Conservation (phyloP, 2,888 invertebrate species). For the Brachyopa scutellaris region DNA sequence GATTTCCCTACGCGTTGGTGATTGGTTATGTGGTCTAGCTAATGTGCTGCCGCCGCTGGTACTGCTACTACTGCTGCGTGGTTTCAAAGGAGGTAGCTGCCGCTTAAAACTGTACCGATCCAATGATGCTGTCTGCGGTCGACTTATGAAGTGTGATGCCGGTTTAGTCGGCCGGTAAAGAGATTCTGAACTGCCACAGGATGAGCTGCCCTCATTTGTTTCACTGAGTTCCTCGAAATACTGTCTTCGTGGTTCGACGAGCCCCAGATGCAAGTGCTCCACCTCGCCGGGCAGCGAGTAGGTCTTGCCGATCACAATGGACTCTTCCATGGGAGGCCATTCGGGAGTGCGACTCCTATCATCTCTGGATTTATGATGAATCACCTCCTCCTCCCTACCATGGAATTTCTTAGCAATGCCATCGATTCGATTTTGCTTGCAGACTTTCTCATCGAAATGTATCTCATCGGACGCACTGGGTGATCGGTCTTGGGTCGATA, state of each 20-base stretch:
- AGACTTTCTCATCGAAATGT: slow-evolving; percentile 76
- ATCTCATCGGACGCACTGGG: slow-evolving; percentile 75
- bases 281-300: slow-evolving; percentile 70
- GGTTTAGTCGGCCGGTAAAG: slow-evolving; percentile 44
- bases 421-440: slow-evolving; percentile 78
- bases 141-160: slow-evolving; percentile 49
- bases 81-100: slow-evolving; percentile 78
- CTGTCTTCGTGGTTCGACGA: slow-evolving; percentile 78
- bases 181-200: slow-evolving; percentile 36
- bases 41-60: slow-evolving; percentile 20
- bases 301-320: slow-evolving; percentile 33
- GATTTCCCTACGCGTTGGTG: slow-evolving; percentile 40
- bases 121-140: slow-evolving; percentile 57
- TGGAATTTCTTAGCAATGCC: slow-evolving; percentile 78
- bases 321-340: slow-evolving; percentile 51
- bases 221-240: slow-evolving; percentile 78
- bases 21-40: slow-evolving; percentile 55
- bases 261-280: slow-evolving; percentile 76
- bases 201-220: slow-evolving; percentile 42
- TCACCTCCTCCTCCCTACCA: slow-evolving; percentile 15
- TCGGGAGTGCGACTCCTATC: slow-evolving; percentile 47
- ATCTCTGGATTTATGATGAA: slow-evolving; percentile 11
- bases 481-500: slow-evolving; percentile 57
- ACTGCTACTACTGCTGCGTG: slow-evolving; percentile 74
- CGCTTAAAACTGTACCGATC: slow-evolving; percentile 62